These are phyloP conservation scores for Ctena decussata DNA, from an alignment of 2,888 invertebrate genomes.

Conservation along the genomic window DNA sequence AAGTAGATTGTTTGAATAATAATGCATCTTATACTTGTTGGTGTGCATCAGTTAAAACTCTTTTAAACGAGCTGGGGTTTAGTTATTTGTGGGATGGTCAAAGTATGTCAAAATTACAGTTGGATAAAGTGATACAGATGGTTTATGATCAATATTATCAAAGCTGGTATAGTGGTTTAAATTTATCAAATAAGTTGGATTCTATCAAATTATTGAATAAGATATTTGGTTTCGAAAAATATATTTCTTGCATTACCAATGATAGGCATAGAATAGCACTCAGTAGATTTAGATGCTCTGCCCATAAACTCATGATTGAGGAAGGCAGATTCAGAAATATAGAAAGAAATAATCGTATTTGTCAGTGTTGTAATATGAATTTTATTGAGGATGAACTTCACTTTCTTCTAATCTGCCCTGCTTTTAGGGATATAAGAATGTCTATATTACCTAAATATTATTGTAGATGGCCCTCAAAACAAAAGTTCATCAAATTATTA, in stretches of 20 bases:
- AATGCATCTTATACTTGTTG: not conserved
- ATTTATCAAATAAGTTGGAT: not conserved
- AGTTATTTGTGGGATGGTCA: not conserved
- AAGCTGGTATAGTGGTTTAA: not conserved
- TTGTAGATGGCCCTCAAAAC: not conserved
- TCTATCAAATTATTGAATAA: not conserved
- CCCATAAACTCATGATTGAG: slow-evolving; percentile 25
- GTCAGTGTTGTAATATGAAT: slow-evolving; percentile 20
- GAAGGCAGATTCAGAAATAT: slow-evolving; percentile 18
- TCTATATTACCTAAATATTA: not conserved
- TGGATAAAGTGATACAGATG: not conserved
- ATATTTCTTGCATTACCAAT: not conserved
- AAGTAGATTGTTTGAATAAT: not conserved
- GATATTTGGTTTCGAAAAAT: not conserved
- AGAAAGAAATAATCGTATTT: slow-evolving; percentile 17
- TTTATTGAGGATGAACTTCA: slow-evolving; percentile 15
- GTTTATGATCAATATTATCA: not conserved
- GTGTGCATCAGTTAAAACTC: not conserved
- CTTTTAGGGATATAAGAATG: slow-evolving; percentile 1
- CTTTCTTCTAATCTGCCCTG: slow-evolving; percentile 21
- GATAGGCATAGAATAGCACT: not conserved
- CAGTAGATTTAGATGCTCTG: slow-evolving; percentile 24
- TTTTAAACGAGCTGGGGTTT: not conserved
- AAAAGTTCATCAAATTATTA: not conserved
- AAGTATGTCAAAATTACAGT: not conserved